Evolutionary conservation across 2,113 vertebrate species (phyloP).

Genomic region (Syngnathoides biaculeatus): DNA sequence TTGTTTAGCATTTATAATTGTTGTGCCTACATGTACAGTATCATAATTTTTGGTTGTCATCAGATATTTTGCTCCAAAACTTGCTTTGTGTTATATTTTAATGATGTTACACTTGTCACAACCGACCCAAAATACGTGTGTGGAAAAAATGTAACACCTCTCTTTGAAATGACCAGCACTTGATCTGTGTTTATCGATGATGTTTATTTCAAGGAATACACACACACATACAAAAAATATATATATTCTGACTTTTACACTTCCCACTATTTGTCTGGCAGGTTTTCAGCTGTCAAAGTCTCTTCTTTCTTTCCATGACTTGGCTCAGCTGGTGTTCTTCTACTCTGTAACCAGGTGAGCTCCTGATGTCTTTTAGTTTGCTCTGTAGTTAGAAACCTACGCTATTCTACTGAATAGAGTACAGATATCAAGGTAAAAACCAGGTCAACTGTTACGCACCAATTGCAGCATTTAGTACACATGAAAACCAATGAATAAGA

Average conservation of each 20-base stretch:
- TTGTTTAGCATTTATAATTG: not conserved
- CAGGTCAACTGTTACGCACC: not conserved
- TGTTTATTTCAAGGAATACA: conserved; percentile 27
- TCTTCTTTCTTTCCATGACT: conserved; percentile 74
- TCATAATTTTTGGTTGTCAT: not conserved
- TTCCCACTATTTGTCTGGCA: conserved; percentile 37
- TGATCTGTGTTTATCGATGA: not conserved
- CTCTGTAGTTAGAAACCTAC: not conserved
- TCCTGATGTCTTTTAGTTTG: not conserved
- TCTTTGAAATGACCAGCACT: conserved; percentile 11
- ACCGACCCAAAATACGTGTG: not conserved
- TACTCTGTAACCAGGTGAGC: conserved; percentile 81
- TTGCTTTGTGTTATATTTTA: not conserved
- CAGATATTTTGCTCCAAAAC: not conserved
- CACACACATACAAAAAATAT: not conserved
- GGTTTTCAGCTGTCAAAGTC: conserved; percentile 75
- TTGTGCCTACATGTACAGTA: not conserved
- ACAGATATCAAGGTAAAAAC: not conserved
- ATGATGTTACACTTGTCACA: too few species aligned
- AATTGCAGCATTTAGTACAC: too few species aligned
- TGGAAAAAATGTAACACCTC: not conserved
- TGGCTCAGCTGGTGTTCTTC: conserved; percentile 78
- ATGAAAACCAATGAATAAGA: too few species aligned
- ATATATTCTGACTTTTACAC: conserved; percentile 3
- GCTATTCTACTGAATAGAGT: not conserved